Conservation (phyloP, 2,888 invertebrate species). For the Actias luna region DNA sequence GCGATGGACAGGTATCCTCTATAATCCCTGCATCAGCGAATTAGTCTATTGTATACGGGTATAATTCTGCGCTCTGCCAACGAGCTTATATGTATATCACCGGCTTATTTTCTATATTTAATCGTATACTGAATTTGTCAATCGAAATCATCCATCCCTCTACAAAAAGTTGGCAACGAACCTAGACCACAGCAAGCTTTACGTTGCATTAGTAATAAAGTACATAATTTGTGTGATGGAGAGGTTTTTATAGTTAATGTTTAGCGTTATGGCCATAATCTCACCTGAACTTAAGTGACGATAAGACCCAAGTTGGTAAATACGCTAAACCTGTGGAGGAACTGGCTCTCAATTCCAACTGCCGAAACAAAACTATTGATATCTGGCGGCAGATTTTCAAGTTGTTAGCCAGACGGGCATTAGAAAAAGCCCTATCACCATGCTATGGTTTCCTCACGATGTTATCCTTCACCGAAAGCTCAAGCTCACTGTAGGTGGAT, state of each 20-base stretch:
- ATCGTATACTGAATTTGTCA: conserved; percentile 24
- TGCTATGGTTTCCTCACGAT: no score
- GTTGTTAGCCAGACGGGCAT: no score
- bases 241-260: background rate
- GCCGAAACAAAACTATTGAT: no score
- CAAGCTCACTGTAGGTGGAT: no score
- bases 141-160: background rate
- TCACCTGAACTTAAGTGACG: no score
- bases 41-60: conserved; percentile 62
- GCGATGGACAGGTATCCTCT: conserved; percentile 70
- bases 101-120: conserved; percentile 24
- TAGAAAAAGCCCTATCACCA: no score
- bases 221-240: background rate
- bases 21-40: conserved; percentile 71
- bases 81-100: background rate
- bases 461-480: no score
- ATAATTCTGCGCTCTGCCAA: conserved; percentile 53
- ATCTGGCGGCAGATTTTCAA: no score
- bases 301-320: no score
- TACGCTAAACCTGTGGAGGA: no score
- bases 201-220: background rate
- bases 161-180: background rate
- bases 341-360: no score
- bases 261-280: no score
- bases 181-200: background rate